Evolutionary conservation across 37 sponge, comb jelly and placozoan genomes (phyloP), one percentile per base, ranked within the genome.

Genomic region (Cladorhizidae sp.): DNA sequence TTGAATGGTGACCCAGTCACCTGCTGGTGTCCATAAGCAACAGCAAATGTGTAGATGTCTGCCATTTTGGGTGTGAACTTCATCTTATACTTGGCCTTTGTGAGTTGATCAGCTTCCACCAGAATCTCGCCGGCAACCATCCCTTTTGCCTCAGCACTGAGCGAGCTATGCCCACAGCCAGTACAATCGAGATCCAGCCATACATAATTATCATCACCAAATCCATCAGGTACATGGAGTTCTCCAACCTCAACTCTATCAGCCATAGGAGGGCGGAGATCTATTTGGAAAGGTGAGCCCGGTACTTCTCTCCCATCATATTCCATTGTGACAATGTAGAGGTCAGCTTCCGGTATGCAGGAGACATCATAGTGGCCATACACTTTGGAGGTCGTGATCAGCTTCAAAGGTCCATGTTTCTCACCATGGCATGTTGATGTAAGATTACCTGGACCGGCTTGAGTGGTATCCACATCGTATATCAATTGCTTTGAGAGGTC

Each of bases 391-490:
- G 26, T 14, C 0, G 68, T 73, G 21, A 82, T 77, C 40, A 87
- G 29, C 29, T 78, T 64, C 31, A 92, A 68, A 0, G 72, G 74
- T 17, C 88, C 93, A 52, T 68, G 76, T 51, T 85, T 88, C 40
- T 85, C 79, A 29, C 85, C 85, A 28, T 68, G 70, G 29, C 89
- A 88, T n/a, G 58, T 65, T 7, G 93, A 62, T 0, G 59, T 77
- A 11, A 92, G 82, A 3, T 76, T 43, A 36, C 93, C 89, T 33
- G 59, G 57, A 0, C 93, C 93, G 37, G 93, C 93, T n/a, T 92
- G 28, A 25, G 67, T 43, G 35, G 82, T 68, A 73, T 92, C 89
- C 67, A 87, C 70, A 28, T 59, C 52, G 76, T 64, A 80, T 20
- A 52, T 7, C 22, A 87, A 28, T 0, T 78, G 73, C 31, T 77